These are phyloP conservation scores for Proales similis DNA, from an alignment of 1,140 invertebrate genomes.

Conservation along the genomic window DNA sequence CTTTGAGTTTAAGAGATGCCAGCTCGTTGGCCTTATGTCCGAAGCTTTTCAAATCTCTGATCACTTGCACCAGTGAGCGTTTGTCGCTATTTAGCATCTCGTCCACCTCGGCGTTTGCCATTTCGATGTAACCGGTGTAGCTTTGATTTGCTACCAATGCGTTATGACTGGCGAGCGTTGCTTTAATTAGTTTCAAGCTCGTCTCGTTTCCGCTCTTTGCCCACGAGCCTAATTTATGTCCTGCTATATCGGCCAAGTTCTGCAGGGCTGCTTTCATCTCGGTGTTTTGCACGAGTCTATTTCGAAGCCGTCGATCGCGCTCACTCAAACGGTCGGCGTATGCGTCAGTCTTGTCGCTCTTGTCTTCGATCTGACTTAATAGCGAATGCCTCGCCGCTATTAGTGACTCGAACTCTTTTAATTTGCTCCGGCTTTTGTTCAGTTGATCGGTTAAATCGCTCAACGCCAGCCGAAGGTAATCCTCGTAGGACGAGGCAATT, in stretches of 20 bases:
- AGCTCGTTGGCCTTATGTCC: constrained; percentile 33
- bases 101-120: constrained; percentile 34
- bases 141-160: constrained; percentile 21
- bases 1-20: constrained; percentile 25
- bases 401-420: constrained; percentile 18
- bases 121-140: constrained; percentile 29
- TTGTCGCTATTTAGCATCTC: constrained; percentile 15
- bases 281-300: constrained; percentile 20
- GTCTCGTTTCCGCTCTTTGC: constrained; percentile 37
- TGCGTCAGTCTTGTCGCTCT: constrained; percentile 19
- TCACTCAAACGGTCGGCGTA: constrained; percentile 31
- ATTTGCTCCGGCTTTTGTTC: constrained; percentile 27
- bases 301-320: constrained; percentile 23
- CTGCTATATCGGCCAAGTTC: constrained; percentile 35
- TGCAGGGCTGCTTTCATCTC: constrained; percentile 35
- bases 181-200: no score
- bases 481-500: constrained; percentile 34
- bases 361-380: constrained; percentile 22
- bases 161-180: no score
- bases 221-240: constrained; percentile 18
- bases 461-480: constrained; percentile 18
- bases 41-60: constrained; percentile 24
- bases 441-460: constrained; percentile 22
- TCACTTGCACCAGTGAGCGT: constrained; percentile 16
- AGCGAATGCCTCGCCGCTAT: constrained; percentile 1